phyloP scores from a whole-genome alignment of 2,113 vertebrate genomes.

The Phalacrocorax pelagicus region DNA sequence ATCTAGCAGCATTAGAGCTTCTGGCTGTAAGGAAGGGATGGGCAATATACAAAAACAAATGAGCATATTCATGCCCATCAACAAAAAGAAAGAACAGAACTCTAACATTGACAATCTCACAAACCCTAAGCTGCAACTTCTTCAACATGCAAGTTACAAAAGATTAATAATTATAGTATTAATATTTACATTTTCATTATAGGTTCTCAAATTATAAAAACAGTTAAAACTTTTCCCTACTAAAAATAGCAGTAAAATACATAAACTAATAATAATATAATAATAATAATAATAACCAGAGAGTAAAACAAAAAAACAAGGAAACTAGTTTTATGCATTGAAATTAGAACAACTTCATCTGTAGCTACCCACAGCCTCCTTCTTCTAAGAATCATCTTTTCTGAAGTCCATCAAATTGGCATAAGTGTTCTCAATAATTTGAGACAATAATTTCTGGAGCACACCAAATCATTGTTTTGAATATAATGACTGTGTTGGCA shows the following conservation, averaged over 20 bases:
- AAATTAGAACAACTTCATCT: conserved; percentile 85
- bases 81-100: conserved; percentile 96
- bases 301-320: conserved; percentile 76
- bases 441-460: background rate
- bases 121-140: conserved; percentile 99
- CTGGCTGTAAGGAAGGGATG: conserved; percentile 99
- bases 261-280: conserved; percentile 74
- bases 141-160: conserved; percentile 95
- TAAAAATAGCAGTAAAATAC: conserved; percentile 77
- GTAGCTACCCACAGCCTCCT: conserved; percentile 68
- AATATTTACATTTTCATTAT: conserved; percentile 74
- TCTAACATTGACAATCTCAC: conserved; percentile 99
- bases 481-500: background rate
- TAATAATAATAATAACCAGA: conserved; percentile 59
- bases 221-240: conserved; percentile 73
- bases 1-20: conserved; percentile 99
- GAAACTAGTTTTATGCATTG: conserved; percentile 79
- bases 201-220: conserved; percentile 71
- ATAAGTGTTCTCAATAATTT: background rate
- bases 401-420: background rate
- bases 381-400: conserved; percentile 2
- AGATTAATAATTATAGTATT: conserved; percentile 62
- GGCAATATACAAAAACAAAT: conserved; percentile 99
- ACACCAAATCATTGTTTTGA: background rate
- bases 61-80: conserved; percentile 99